phyloP scores from a whole-genome alignment of 2,888 invertebrate genomes.

The Coleophora flavipennella region DNA sequence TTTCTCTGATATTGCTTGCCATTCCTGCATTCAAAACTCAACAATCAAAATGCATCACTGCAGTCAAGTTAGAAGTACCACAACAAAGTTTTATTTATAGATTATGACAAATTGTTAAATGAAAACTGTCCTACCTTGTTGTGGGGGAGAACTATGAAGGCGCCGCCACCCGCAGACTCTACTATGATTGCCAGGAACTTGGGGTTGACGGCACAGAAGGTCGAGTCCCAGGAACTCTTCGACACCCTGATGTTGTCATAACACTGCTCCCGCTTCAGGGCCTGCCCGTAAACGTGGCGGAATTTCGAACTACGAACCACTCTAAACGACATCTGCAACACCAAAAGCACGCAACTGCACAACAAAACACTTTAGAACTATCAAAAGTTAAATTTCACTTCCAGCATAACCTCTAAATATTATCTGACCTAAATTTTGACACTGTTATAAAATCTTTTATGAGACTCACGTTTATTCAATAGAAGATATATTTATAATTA shows the following conservation, averaged over 20 bases:
- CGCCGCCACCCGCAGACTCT: constrained; percentile 96
- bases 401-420: constrained; percentile 64
- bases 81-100: constrained; percentile 2
- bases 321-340: constrained; percentile 91
- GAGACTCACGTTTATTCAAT: constrained; percentile 58
- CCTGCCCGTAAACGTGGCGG: constrained; percentile 94
- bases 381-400: constrained; percentile 43
- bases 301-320: constrained; percentile 98
- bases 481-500: constrained; percentile 50
- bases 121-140: constrained; percentile 79
- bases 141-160: constrained; percentile 94
- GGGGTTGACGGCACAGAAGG: constrained; percentile 98
- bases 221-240: constrained; percentile 98
- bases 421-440: constrained; percentile 68
- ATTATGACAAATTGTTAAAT: constrained; percentile 1
- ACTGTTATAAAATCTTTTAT: constrained; percentile 37
- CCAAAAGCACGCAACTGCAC: constrained; percentile 47
- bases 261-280: constrained; percentile 95
- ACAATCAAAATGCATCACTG: too few relatives aligned
- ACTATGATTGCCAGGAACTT: constrained; percentile 98
- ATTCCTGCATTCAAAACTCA: too few relatives aligned
- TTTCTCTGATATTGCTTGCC: too few relatives aligned
- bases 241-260: constrained; percentile 98
- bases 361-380: constrained; percentile 44
- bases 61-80: background rate